Percentiles rank a stretch among this genome's conserved stretches.
These are phyloP conservation scores for Epistrophe eligans DNA, from an alignment of 2,888 invertebrate species.

Conservation along the genomic window DNA sequence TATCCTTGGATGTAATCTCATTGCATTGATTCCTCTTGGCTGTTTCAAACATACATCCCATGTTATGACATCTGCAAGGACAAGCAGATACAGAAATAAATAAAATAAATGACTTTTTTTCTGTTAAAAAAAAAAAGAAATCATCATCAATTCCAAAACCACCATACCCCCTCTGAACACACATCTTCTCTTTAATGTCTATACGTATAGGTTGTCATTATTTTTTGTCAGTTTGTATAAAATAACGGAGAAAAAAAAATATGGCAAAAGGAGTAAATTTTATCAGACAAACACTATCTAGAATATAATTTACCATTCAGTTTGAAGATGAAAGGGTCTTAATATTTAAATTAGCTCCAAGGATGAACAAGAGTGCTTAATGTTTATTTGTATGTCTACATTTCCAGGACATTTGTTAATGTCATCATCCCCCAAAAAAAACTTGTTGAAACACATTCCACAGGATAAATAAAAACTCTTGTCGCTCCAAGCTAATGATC, in stretches of 20 bases:
- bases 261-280: conserved; percentile 35
- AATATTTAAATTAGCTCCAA: conserved; percentile 67
- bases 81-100: conserved; percentile 71
- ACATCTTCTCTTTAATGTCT: not conserved
- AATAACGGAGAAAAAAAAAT: not conserved
- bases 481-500: conserved; percentile 46
- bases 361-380: conserved; percentile 20
- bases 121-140: conserved; percentile 29
- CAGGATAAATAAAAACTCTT: conserved; percentile 16
- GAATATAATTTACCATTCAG: conserved; percentile 55
- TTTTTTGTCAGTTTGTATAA: not conserved
- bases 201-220: conserved; percentile 4
- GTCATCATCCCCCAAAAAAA: not conserved
- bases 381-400: conserved; percentile 35
- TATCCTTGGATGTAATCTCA: conserved; percentile 73
- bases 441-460: conserved; percentile 36
- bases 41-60: conserved; percentile 93
- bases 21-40: conserved; percentile 78
- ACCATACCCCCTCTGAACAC: conserved; percentile 11
- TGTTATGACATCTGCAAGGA: conserved; percentile 94
- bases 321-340: conserved; percentile 55
- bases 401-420: conserved; percentile 39
- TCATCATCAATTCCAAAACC: conserved; percentile 49
- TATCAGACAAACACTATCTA: conserved; percentile 39
- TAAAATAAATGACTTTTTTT: conserved; percentile 33